phyloP scores from a whole-genome alignment of 92 coral and sea anemone species.

The Desmophyllum pertusum region DNA sequence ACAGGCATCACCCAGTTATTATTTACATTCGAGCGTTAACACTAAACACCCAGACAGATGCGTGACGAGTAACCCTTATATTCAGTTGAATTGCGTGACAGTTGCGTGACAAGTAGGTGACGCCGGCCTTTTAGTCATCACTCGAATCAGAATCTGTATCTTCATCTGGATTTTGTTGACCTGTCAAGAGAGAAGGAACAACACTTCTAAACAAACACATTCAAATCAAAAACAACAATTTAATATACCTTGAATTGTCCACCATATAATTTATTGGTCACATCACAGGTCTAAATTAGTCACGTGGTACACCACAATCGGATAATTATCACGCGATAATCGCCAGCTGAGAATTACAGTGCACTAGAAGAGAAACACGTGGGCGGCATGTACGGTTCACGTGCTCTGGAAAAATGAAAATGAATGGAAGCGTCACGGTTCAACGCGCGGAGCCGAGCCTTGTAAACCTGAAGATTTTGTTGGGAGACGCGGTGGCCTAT shows the following conservation, averaged over 20 bases:
- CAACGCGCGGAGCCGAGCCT: too few relatives aligned
- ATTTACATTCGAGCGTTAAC: background rate
- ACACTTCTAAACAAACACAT: background rate
- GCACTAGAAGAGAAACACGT: too few relatives aligned
- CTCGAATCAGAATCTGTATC: conserved; percentile 52
- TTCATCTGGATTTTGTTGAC: conserved; percentile 43
- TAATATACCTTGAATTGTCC: background rate
- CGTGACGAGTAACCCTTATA: background rate
- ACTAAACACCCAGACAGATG: background rate
- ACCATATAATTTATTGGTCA: too few relatives aligned
- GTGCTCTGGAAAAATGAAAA: too few relatives aligned
- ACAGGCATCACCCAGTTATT: background rate
- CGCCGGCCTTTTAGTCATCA: conserved; percentile 34
- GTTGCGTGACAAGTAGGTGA: conserved; percentile 10
- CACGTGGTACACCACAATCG: background rate
- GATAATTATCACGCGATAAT: too few relatives aligned
- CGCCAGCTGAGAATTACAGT: too few relatives aligned
- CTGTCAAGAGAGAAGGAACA: background rate
- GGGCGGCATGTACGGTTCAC: too few relatives aligned
- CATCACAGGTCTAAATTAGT: too few relatives aligned
- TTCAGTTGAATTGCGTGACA: conserved; percentile 14
- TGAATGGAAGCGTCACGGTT: too few relatives aligned
- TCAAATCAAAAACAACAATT: background rate
- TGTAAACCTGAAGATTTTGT: too few relatives aligned
- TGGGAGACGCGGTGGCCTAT: too few relatives aligned